phyloP scores from a whole-genome alignment of 53 echinoderm and acorn worm genomes.

The Holothuria scabra region DNA sequence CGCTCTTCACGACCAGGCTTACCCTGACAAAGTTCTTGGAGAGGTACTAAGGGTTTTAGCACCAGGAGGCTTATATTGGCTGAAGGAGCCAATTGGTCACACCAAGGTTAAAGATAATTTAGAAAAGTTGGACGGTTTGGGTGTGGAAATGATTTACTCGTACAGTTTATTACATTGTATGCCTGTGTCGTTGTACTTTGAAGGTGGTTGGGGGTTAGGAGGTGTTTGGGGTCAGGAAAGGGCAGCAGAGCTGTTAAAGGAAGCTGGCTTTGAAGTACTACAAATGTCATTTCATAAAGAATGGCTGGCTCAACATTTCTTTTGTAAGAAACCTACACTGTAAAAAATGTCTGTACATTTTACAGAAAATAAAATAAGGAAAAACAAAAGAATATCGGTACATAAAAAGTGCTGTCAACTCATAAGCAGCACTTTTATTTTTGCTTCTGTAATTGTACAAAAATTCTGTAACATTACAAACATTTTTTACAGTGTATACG shows the following conservation, averaged over 20 bases:
- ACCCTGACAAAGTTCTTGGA: background rate
- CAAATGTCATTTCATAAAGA: background rate
- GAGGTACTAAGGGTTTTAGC: background rate
- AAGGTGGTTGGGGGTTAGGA: slow-evolving; percentile 68
- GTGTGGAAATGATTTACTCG: background rate
- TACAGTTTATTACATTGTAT: slow-evolving; percentile 71
- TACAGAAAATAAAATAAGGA: too few relatives aligned
- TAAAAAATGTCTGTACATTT: too few relatives aligned
- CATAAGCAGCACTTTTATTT: too few relatives aligned
- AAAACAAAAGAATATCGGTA: too few relatives aligned
- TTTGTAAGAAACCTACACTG: too few relatives aligned
- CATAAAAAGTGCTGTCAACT: too few relatives aligned
- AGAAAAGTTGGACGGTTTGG: background rate
- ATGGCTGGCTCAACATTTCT: background rate
- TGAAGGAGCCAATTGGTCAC: background rate
- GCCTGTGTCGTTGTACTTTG: slow-evolving; percentile 55
- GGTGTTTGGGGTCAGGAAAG: slow-evolving; percentile 73
- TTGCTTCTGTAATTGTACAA: too few relatives aligned
- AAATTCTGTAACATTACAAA: too few relatives aligned
- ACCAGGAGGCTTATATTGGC: background rate
- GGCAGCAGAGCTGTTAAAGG: slow-evolving; percentile 62
- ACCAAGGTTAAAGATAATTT: slow-evolving; percentile 6
- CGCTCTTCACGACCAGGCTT: slow-evolving; percentile 10
- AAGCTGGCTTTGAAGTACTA: slow-evolving; percentile 52
- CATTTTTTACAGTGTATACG: too few relatives aligned